Evolutionary conservation across 2,888 invertebrate genomes (phyloP).

Genomic region (Enchytraeus crypticus): DNA sequence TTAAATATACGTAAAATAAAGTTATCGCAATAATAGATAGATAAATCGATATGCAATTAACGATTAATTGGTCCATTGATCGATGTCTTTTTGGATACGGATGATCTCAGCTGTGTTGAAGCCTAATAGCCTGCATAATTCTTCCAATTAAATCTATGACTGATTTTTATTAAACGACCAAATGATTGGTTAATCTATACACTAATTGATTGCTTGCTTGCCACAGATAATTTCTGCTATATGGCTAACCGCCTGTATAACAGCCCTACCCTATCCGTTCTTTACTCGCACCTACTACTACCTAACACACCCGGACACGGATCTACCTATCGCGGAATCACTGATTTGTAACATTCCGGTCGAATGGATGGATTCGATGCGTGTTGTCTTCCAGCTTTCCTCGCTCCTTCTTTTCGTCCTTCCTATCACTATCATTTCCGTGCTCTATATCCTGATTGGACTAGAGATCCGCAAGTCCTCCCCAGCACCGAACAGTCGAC

Average conservation of each 20-base stretch:
- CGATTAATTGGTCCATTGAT: too few relatives aligned
- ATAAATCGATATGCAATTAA: too few relatives aligned
- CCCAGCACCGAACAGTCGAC: background rate
- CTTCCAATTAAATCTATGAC: too few relatives aligned
- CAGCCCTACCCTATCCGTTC: constrained; percentile 54
- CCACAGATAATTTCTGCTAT: constrained; percentile 63
- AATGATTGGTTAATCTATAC: too few relatives aligned
- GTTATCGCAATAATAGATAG: too few relatives aligned
- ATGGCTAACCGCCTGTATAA: constrained; percentile 67
- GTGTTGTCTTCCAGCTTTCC: constrained; percentile 64
- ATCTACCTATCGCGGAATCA: background rate
- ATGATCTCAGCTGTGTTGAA: too few relatives aligned
- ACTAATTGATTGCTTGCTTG: too few relatives aligned
- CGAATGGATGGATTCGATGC: constrained; percentile 32
- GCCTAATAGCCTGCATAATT: too few relatives aligned
- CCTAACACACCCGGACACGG: constrained; percentile 24
- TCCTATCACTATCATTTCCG: constrained; percentile 63
- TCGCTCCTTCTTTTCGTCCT: constrained; percentile 72
- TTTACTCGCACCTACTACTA: constrained; percentile 36
- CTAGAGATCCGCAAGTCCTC: constrained; percentile 33
- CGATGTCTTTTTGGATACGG: too few relatives aligned
- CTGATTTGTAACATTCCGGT: constrained; percentile 37
- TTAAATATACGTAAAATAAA: too few relatives aligned
- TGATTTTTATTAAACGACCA: too few relatives aligned
- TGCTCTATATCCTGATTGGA: constrained; percentile 58